These are phyloP conservation scores for Heliornis fulica DNA, from an alignment of 2,113 vertebrate species.

Conservation along the genomic window DNA sequence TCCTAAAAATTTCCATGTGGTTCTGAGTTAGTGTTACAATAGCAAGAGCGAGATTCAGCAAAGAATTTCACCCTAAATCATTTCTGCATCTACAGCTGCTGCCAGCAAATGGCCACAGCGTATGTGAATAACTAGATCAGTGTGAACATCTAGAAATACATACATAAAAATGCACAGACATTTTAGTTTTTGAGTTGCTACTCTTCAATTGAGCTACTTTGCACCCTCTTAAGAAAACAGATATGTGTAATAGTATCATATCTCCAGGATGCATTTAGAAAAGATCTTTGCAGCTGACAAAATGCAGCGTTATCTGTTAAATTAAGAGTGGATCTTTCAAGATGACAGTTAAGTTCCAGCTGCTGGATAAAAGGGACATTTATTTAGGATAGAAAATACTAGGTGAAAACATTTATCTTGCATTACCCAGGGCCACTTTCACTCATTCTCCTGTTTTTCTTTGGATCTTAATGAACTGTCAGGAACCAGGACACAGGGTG, in stretches of 20 bases:
- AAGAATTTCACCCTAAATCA: background rate
- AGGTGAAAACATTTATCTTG: background rate
- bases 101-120: background rate
- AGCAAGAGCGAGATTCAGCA: background rate
- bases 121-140: background rate
- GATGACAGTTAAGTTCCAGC: accelerated
- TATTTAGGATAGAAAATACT: background rate
- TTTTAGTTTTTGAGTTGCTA: background rate
- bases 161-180: background rate
- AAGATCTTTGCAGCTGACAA: background rate
- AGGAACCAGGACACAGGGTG: background rate
- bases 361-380: background rate
- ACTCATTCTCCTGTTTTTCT: background rate
- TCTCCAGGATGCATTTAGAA: background rate
- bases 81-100: background rate
- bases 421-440: background rate
- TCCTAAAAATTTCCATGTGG: background rate
- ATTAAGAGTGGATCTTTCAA: background rate
- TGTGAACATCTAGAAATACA: background rate
- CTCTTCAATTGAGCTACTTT: background rate
- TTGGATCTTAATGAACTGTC: background rate
- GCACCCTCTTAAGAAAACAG: background rate
- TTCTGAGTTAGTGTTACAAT: background rate
- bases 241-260: background rate
- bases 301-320: background rate